phyloP scores from a whole-genome alignment of 2,888 invertebrate genomes.

The Eucriotettix oculatus region DNA sequence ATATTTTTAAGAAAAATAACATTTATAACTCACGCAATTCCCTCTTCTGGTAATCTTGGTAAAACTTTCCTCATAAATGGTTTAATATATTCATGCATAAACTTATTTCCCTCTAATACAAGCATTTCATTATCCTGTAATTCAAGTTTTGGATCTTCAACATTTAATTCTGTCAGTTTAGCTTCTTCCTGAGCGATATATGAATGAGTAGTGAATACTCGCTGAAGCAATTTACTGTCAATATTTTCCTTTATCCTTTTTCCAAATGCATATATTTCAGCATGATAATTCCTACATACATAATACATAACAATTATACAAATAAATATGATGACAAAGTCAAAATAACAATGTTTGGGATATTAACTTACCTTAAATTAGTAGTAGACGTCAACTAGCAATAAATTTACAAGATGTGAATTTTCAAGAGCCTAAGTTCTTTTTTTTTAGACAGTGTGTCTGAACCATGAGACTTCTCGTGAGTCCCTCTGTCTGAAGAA shows the following conservation, averaged over 20 bases:
- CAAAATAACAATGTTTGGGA: too few relatives aligned
- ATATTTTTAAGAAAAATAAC: not conserved
- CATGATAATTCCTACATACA: slow-evolving; percentile 59
- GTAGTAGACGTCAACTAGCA: too few relatives aligned
- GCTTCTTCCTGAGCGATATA: slow-evolving; percentile 55
- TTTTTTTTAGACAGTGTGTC: too few relatives aligned
- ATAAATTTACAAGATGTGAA: too few relatives aligned
- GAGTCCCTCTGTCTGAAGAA: too few relatives aligned
- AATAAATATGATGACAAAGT: too few relatives aligned
- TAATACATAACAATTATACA: too few relatives aligned
- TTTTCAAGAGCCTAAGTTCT: too few relatives aligned
- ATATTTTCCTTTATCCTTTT: slow-evolving; percentile 74
- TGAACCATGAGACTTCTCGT: too few relatives aligned
- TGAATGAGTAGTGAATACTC: slow-evolving; percentile 65
- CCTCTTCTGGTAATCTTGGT: slow-evolving; percentile 59
- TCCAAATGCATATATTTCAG: slow-evolving; percentile 78
- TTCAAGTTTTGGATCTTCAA: slow-evolving; percentile 37
- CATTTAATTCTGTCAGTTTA: slow-evolving; percentile 51
- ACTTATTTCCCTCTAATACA: slow-evolving; percentile 44
- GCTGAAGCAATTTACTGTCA: slow-evolving; percentile 44
- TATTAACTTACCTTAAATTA: too few relatives aligned
- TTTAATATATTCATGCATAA: slow-evolving; percentile 47
- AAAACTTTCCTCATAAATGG: slow-evolving; percentile 50
- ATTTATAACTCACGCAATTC: slow-evolving; percentile 20
- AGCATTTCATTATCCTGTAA: slow-evolving; percentile 52